phyloP scores from a whole-genome alignment of 2,113 vertebrate genomes.

The Pelecanoides urinatrix region DNA sequence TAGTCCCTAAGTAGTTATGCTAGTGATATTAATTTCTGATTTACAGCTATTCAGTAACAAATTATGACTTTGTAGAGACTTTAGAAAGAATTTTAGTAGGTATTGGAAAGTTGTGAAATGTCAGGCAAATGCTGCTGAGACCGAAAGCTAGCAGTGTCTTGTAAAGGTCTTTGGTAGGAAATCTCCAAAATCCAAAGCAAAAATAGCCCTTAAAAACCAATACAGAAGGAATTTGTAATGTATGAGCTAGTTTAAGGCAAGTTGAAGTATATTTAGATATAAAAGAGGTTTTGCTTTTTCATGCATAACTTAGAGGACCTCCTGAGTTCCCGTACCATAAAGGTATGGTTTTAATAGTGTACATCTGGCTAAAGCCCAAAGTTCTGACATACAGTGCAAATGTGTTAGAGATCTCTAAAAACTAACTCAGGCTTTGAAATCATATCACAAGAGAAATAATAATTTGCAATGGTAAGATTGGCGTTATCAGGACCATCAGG shows the following conservation, averaged over 20 bases:
- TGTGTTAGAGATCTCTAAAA: background rate
- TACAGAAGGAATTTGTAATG: background rate
- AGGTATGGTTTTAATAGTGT: background rate
- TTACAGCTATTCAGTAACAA: background rate
- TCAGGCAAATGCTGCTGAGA: background rate
- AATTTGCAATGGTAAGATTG: background rate
- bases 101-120: background rate
- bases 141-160: background rate
- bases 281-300: background rate
- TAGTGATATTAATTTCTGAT: background rate
- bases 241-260: background rate
- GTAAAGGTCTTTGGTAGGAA: background rate
- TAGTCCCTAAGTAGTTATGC: background rate
- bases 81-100: background rate
- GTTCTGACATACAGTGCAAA: background rate
- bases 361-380: background rate
- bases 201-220: background rate
- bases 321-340: background rate
- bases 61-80: background rate
- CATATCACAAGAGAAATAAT: background rate
- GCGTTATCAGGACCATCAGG: background rate
- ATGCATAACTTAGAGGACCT: background rate
- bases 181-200: background rate
- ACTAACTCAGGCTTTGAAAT: background rate
- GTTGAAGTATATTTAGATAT: background rate